A percentile compares a stretch with the other conserved stretches of the same genome.
These are phyloP conservation scores for Cephus cinctus DNA, from an alignment of 1,140 invertebrate species.

Conservation along the genomic window DNA sequence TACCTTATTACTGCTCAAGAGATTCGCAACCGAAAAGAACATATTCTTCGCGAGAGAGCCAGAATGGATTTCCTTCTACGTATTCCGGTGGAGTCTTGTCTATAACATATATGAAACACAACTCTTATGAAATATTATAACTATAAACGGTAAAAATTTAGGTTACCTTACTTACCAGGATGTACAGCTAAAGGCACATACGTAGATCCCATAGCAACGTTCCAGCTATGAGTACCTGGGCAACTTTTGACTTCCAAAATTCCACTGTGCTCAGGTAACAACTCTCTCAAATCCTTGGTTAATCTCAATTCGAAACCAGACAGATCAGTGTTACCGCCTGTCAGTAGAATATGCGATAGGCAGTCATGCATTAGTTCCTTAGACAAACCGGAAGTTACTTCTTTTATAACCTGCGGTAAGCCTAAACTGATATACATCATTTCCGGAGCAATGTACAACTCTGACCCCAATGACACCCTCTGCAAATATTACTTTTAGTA, in stretches of 20 bases:
- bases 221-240: conserved; percentile 54
- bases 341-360: conserved; percentile 55
- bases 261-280: conserved; percentile 48
- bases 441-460: conserved; percentile 56
- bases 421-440: conserved; percentile 55
- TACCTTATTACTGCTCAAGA: conserved; percentile 37
- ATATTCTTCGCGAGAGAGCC: conserved; percentile 56
- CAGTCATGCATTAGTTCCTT: conserved; percentile 50
- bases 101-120: conserved; percentile 25
- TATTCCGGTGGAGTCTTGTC: conserved; percentile 53
- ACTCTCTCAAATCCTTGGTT: conserved; percentile 50
- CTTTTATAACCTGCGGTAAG: conserved; percentile 53
- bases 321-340: conserved; percentile 57
- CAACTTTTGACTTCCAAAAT: conserved; percentile 53
- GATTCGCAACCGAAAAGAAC: conserved; percentile 56
- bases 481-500: conserved; percentile 22
- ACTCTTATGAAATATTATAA: no score
- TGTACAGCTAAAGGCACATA: conserved; percentile 53
- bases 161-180: conserved; percentile 36
- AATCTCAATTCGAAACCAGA: conserved; percentile 53
- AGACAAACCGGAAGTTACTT: conserved; percentile 49
- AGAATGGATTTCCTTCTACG: conserved; percentile 52
- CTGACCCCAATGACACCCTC: conserved; percentile 53
- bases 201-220: conserved; percentile 56
- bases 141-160: conserved; percentile 3